Percentiles rank a stretch among this genome's conserved stretches.
phyloP scores from a whole-genome alignment of 2,888 invertebrate species.

The Drosophila macrospina region DNA sequence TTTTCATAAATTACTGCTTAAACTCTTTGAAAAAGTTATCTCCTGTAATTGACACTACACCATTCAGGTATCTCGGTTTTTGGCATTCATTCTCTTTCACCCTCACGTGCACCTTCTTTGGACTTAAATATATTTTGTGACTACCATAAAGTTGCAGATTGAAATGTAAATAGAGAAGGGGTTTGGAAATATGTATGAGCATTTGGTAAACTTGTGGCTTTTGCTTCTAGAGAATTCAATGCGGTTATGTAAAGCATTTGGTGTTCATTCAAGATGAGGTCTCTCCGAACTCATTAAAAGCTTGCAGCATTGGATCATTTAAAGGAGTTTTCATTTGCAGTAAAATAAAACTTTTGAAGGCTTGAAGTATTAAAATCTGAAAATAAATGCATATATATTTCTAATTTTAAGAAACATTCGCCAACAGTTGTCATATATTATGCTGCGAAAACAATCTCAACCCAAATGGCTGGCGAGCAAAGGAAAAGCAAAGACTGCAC shows the following conservation, averaged over 20 bases:
- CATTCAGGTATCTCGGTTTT: conserved; percentile 23
- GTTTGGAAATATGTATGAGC: conserved; percentile 19
- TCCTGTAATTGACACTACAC: conserved; percentile 34
- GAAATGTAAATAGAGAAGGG: conserved; percentile 41
- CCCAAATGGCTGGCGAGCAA: conserved; percentile 39
- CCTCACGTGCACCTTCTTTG: background rate
- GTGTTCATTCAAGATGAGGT: background rate
- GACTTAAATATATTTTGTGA: background rate
- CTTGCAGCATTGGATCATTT: background rate
- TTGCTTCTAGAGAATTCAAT: conserved; percentile 33
- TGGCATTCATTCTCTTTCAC: background rate
- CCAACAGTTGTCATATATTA: conserved; percentile 41
- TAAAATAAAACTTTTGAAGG: background rate
- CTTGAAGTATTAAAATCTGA: background rate
- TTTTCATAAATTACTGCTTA: conserved; percentile 38
- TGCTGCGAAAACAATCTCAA: conserved; percentile 42
- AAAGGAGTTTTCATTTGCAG: background rate
- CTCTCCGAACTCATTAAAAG: background rate
- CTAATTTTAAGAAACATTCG: conserved; percentile 28
- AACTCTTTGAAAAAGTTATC: conserved; percentile 31
- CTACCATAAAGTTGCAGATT: conserved; percentile 38
- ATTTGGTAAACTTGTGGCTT: conserved; percentile 49
- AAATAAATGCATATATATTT: conserved; percentile 3
- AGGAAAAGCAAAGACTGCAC: conserved; percentile 35
- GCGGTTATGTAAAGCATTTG: conserved; percentile 24